Evolutionary conservation across 2,888 invertebrate species (phyloP), one percentile per base, ranked within the genome.

Genomic region (Brenthis daphne): DNA sequence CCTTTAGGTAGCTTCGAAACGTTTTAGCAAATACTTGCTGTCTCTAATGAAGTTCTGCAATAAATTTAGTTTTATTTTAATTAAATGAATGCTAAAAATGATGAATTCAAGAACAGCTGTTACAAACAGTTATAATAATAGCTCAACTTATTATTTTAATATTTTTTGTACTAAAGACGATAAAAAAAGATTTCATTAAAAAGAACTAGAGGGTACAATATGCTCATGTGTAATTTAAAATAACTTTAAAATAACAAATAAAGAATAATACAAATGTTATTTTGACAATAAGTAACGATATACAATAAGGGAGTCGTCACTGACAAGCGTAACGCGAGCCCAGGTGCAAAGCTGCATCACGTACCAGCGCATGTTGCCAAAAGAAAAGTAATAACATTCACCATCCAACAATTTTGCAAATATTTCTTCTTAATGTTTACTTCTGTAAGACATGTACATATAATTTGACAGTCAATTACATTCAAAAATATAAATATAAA

Each of bases 301-400:
- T 50, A 76, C 77, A 77, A 79, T 75, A 75, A 67, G 55, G 63
- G 55, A 70, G 64, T 67, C 58, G 64, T 57, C 51, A 60, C 14
- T 37, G 69, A 57, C 47, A 76, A 72, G 73, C 74, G 67, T 69
- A 78, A 78, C 76, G 74, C 70, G 77, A 76, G 74, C 82, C 74
- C 85, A 86, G 85, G 87, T 86, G 86, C 84, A 84, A 78, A 78
- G 81, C 82, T 83, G 82, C 80, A 82, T 74, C 80, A 77, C 77
- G 80, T 80, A 74, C 57, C 64, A 29, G 37, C 67, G 77, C 77
- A 76, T 78, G 68, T 74, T 69, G 70, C 65, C 71, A 65, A 68
- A 63, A 51, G 51, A 56, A 64, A 71, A 67, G 64, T 67, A 69
- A 69, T 71, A 71, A 69, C 53, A 71, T 71, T 71, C 69, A 67